Conservation (phyloP, 2,888 invertebrate genomes). For the Lithophane ornitopus region DNA sequence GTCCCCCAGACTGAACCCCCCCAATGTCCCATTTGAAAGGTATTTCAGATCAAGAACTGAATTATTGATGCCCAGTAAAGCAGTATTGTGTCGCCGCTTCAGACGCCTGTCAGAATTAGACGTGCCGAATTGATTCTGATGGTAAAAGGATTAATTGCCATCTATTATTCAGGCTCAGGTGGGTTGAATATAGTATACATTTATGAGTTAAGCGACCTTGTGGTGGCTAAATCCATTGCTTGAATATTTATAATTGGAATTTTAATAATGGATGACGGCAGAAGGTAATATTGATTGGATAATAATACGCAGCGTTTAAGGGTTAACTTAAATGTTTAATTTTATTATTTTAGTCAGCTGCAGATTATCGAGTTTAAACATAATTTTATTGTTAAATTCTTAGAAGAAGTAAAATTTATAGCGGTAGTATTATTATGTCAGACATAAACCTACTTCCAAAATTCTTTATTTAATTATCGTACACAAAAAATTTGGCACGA, state of each 20-base stretch:
- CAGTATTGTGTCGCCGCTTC: conserved; percentile 67
- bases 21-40: conserved; percentile 27
- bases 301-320: conserved; percentile 13
- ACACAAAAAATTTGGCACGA: conserved; percentile 40
- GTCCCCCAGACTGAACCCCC: background rate
- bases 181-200: conserved; percentile 28
- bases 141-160: conserved; percentile 51
- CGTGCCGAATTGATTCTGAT: conserved; percentile 32
- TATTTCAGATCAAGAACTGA: conserved; percentile 50
- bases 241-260: background rate
- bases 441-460: conserved; percentile 43
- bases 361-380: background rate
- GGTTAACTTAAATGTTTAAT: background rate
- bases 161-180: conserved; percentile 53
- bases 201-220: conserved; percentile 19
- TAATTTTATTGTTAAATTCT: background rate
- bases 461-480: conserved; percentile 34
- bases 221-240: background rate
- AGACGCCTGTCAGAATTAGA: conserved; percentile 43
- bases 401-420: background rate
- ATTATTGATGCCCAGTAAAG: conserved; percentile 64
- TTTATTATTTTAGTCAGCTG: background rate
- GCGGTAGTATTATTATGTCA: background rate
- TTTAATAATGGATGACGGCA: background rate
- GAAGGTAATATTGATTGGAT: background rate